Base-by-base conservation (phyloP, 2,888 invertebrate species). In the Tetragonisca angustula region DNA sequence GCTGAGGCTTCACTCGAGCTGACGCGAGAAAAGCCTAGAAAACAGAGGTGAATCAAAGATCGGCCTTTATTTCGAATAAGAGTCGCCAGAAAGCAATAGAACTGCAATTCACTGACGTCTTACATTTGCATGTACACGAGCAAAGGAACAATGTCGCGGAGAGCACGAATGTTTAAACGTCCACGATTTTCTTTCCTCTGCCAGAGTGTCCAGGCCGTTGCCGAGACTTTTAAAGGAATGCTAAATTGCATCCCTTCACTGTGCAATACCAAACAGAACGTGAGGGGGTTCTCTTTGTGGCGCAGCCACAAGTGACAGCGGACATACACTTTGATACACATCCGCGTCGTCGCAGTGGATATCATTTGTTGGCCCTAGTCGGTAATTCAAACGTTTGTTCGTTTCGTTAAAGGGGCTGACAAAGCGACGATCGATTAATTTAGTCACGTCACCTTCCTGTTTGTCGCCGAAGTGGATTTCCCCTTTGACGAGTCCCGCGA, bases 321-420 rank as follows among this genome's bases (percentile, higher is more conserved):
- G 62, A 50, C 62, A 69, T 24, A 61, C 43, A 71, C 56, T 74
- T 79, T 76, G 62, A 61, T 43, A 61, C 52, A 54, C 68, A 65
- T 65, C 49, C 75, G 59, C 68, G 43, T 70, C 81, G 9, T 32
- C 21, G 43, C 79, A 65, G 61, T 65, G 64, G 50, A 72, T 86
- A 87, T 86, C 86, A 84, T 83, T 84, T 89, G 87, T 86, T 80
- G 84, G 78, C 70, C 71, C 69, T 67, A 5, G 74, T 69, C 76
- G 84, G 86, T 84, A 83, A 84, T 67, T 56, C 69, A 72, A 79
- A 76, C 81, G 75, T 73, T 82, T 67, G 71, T 73, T 82, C 61
- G 71, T 76, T 69, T 76, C 68, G 68, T 79, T 78, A 65, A 36
- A 50, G 68, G 9, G 54, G 21, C 78, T 70, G 79, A 81, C 86